These are phyloP conservation scores for Riptortus pedestris DNA, from an alignment of 1,140 invertebrate species.

Conservation along the genomic window DNA sequence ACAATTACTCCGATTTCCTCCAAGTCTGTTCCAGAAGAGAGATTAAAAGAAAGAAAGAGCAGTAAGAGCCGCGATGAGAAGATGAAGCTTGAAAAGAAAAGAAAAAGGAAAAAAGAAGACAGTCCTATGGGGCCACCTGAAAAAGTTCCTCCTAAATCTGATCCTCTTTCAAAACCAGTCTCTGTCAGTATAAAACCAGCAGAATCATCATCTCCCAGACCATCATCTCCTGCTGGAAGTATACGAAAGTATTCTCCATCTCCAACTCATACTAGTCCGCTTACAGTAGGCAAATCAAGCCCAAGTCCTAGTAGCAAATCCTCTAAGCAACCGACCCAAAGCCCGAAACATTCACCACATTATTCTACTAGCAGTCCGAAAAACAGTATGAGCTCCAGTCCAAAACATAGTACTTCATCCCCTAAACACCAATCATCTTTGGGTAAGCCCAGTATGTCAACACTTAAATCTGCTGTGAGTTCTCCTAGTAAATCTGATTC, in stretches of 20 bases:
- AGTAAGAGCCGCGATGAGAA: slow-evolving; percentile 40
- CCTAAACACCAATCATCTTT: slow-evolving; percentile 62
- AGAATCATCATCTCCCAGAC: slow-evolving; percentile 49
- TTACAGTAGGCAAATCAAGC: slow-evolving; percentile 42
- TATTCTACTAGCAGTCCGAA: slow-evolving; percentile 31
- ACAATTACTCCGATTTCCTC: slow-evolving; percentile 62
- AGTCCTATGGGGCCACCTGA: slow-evolving; percentile 74
- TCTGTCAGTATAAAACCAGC: slow-evolving; percentile 62
- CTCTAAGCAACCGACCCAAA: slow-evolving; percentile 44
- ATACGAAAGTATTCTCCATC: slow-evolving; percentile 56
- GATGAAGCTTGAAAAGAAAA: slow-evolving; percentile 61
- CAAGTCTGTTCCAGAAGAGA: slow-evolving; percentile 48
- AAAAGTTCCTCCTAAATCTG: slow-evolving; percentile 59
- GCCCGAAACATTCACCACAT: slow-evolving; percentile 53
- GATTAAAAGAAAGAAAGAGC: slow-evolving; percentile 51
- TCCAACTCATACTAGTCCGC: slow-evolving; percentile 48
- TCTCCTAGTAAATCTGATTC: slow-evolving; percentile 39
- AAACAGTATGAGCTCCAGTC: slow-evolving; percentile 40
- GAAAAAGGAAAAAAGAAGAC: slow-evolving; percentile 64
- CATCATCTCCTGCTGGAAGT: slow-evolving; percentile 51
- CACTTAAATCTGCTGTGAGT: slow-evolving; percentile 66
- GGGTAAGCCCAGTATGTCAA: slow-evolving; percentile 79
- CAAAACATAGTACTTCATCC: slow-evolving; percentile 60
- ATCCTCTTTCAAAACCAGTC: slow-evolving; percentile 59
- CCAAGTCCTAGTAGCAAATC: slow-evolving; percentile 48